These are phyloP conservation scores for Phortica variegata DNA, from an alignment of 1,140 invertebrate genomes.

Conservation along the genomic window DNA sequence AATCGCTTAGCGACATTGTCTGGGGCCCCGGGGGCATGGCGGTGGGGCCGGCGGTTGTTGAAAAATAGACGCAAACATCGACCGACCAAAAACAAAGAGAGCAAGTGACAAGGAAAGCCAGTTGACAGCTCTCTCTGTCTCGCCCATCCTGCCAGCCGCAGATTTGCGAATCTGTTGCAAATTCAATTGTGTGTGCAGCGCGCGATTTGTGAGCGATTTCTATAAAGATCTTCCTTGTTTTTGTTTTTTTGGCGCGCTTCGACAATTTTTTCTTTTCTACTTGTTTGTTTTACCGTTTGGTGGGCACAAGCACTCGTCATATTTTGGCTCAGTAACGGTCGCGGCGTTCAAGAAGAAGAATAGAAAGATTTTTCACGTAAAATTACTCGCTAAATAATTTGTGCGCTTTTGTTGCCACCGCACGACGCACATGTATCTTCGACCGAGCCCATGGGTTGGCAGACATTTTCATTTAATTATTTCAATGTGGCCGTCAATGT, in stretches of 20 bases:
- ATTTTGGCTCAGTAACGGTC: too few species aligned
- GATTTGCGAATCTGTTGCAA: conserved; percentile 27
- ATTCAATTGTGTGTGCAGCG: conserved; percentile 39
- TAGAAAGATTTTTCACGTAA: conserved; percentile 16
- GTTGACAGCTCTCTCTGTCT: neutral
- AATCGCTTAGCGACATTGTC: too few species aligned
- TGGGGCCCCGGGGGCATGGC: too few species aligned
- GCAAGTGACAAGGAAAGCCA: too few species aligned
- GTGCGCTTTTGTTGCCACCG: too few species aligned
- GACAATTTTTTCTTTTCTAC: conserved; percentile 51
- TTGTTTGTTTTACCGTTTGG: conserved; percentile 51
- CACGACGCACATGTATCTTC: neutral
- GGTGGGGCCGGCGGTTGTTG: too few species aligned
- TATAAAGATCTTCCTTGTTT: too few species aligned
- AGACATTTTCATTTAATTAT: conserved; percentile 7
- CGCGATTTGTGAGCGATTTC: too few species aligned
- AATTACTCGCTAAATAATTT: conserved; percentile 56
- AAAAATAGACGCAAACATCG: too few species aligned
- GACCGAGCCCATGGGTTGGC: neutral
- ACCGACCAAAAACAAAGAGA: too few species aligned
- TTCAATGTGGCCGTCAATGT: conserved; percentile 10
- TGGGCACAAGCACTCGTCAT: conserved; percentile 33
- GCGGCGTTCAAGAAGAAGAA: too few species aligned
- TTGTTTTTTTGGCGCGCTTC: conserved; percentile 26
- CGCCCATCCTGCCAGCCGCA: conserved; percentile 20